A percentile compares a stretch with the other conserved stretches of the same genome.
These are phyloP conservation scores for Temnothorax ravouxi DNA, from an alignment of 2,888 invertebrate genomes.

Conservation along the genomic window DNA sequence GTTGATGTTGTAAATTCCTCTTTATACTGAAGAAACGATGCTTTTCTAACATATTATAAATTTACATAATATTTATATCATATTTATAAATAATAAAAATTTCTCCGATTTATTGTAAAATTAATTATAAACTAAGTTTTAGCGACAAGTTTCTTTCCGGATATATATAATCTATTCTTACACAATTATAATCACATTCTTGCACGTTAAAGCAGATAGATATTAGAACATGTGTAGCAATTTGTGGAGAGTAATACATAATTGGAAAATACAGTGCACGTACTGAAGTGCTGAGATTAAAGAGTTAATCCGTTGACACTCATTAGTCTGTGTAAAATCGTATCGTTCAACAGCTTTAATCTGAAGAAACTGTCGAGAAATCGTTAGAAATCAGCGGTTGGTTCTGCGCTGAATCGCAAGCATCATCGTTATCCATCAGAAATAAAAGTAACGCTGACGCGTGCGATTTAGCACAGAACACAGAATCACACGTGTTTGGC, in stretches of 20 bases:
- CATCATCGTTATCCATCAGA: neutral
- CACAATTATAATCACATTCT: neutral
- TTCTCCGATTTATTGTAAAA: neutral
- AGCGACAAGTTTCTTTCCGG: neutral
- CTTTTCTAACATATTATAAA: neutral
- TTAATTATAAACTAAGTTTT: neutral
- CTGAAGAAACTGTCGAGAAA: conserved; percentile 27
- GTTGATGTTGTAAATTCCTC: conserved; percentile 3
- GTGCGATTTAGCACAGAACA: conserved; percentile 5
- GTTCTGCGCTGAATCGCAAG: conserved; percentile 1
- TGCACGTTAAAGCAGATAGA: neutral
- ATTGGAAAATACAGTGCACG: neutral
- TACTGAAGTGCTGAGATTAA: neutral
- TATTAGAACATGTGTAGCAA: neutral
- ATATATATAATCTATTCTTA: neutral
- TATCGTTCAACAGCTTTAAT: conserved; percentile 10
- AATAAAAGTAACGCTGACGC: neutral
- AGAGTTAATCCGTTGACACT: neutral
- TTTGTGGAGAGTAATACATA: neutral
- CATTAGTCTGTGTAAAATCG: conserved; percentile 23
- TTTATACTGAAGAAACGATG: neutral
- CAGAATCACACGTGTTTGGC: conserved; percentile 3
- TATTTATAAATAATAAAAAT: conserved; percentile 14
- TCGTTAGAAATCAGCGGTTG: conserved; percentile 38
- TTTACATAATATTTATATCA: neutral